Base-by-base conservation (phyloP, 2,113 vertebrate species). In the Catharus fuscescens region DNA sequence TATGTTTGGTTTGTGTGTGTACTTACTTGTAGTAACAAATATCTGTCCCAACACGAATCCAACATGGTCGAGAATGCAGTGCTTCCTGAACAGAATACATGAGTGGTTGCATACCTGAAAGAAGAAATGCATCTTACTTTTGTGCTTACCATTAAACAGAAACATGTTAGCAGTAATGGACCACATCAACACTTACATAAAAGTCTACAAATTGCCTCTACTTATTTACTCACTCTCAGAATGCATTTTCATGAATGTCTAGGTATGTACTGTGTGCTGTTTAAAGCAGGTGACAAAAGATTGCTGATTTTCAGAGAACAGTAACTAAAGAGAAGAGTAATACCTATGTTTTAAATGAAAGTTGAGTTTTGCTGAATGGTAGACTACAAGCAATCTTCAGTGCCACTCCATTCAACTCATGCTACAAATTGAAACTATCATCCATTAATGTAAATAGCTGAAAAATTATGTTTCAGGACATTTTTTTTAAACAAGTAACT, bases 11-110 rank as follows among this genome's bases (percentile, higher is more conserved):
- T 57, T 57, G 45, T 42, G 59, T 92, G 45, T 54, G 56, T 92
- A 98, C 98, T 97, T 98, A 99, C 99, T 99, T 99, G 97, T 99
- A 99, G 95, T 99, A 99, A 98, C 99, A 99, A 97, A 99, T 99
- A 96, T 99, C 99, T 64, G 98, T 97, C 81, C 99, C 99, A 86
- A 98, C 98, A 89, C 99, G 98, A 94, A 98, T 98, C 99, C 99
- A 99, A 90, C 95, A 98, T 2, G 99, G 99, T 40, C 97, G 98
- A 86, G 99, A 98, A 64, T 95, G 96, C 90, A 99, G 98, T 26
- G 99, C 99, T 92, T 99, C 99, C 96, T 99, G 99, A 83, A 99
- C 99, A 4, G 99, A 99, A 96, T 99, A 99, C 99, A 99, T 99
- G 66, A 99, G 97, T 45, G 98, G 98, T 72, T 99, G 99, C 99